phyloP scores from a whole-genome alignment of 1,140 invertebrate species.

The Lanistes nyassanus region DNA sequence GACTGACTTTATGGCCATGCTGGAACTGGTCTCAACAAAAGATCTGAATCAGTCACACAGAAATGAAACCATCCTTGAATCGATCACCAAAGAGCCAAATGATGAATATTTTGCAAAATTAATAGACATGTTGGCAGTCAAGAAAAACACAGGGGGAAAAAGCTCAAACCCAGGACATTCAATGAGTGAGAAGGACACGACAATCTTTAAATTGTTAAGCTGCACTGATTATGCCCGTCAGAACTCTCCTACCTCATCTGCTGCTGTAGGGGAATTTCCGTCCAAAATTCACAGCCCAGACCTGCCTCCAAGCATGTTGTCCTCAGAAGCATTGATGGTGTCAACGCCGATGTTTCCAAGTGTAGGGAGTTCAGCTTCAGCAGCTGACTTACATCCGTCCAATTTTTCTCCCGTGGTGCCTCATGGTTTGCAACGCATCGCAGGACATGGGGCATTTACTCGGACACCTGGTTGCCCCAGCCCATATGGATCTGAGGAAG shows the following conservation, averaged over 20 bases:
- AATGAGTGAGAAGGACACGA: not conserved
- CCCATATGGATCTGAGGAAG: not conserved
- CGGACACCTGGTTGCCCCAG: not conserved
- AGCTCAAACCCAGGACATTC: not conserved
- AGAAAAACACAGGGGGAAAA: not conserved
- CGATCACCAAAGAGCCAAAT: constrained; percentile 45
- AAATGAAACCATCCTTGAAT: constrained; percentile 28
- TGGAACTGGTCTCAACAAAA: constrained; percentile 71
- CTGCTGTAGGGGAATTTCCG: no score
- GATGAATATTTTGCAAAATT: constrained; percentile 53
- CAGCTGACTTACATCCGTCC: not conserved
- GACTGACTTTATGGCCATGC: constrained; percentile 82
- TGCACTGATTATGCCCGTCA: no score
- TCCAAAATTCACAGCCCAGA: no score
- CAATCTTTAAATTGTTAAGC: no score
- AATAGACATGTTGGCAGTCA: not conserved
- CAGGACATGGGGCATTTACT: not conserved
- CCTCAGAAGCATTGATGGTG: not conserved
- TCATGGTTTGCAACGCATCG: not conserved
- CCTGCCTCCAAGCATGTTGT: not conserved
- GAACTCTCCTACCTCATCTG: no score
- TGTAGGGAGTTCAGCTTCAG: not conserved
- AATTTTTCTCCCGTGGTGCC: not conserved
- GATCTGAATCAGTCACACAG: constrained; percentile 28
- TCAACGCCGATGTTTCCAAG: not conserved